A percentile compares a stretch with the other conserved stretches of the same genome.
phyloP scores from a whole-genome alignment of 2,888 invertebrate genomes.

The Nesidiocoris tenuis region DNA sequence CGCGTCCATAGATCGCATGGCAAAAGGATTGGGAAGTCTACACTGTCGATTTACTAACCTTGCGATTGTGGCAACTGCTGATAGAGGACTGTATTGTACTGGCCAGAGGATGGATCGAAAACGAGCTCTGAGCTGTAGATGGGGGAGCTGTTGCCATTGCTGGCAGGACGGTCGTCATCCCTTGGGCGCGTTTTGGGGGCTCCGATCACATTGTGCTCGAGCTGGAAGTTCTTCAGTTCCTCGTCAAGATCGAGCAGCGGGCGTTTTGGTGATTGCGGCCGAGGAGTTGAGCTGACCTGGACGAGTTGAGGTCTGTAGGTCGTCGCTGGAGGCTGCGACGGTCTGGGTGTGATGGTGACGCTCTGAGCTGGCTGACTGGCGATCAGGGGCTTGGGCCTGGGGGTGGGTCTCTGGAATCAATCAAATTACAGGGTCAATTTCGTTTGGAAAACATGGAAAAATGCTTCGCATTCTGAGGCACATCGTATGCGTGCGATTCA shows the following conservation, averaged over 20 bases:
- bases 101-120: conserved; percentile 73
- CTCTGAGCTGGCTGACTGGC: conserved; percentile 41
- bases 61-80: conserved; percentile 67
- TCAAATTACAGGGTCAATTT: no score
- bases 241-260: conserved; percentile 64
- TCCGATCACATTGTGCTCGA: conserved; percentile 61
- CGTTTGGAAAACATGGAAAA: no score
- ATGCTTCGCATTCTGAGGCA: no score
- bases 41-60: no score
- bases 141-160: conserved; percentile 54
- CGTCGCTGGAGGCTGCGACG: conserved; percentile 61
- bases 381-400: conserved; percentile 46
- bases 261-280: conserved; percentile 49
- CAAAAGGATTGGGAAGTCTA: no score
- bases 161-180: conserved; percentile 38
- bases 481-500: no score
- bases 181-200: conserved; percentile 55
- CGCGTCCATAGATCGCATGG: no score
- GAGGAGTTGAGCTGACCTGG: conserved; percentile 53
- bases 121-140: conserved; percentile 76
- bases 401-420: conserved; percentile 43
- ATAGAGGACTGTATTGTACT: conserved; percentile 75
- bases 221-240: conserved; percentile 72
- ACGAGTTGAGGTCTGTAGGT: conserved; percentile 65
- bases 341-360: conserved; percentile 49